A percentile compares a stretch with the other conserved stretches of the same genome.
Conservation (phyloP, 2,797 vertebrate genomes). For the Ciconia nigra region DNA sequence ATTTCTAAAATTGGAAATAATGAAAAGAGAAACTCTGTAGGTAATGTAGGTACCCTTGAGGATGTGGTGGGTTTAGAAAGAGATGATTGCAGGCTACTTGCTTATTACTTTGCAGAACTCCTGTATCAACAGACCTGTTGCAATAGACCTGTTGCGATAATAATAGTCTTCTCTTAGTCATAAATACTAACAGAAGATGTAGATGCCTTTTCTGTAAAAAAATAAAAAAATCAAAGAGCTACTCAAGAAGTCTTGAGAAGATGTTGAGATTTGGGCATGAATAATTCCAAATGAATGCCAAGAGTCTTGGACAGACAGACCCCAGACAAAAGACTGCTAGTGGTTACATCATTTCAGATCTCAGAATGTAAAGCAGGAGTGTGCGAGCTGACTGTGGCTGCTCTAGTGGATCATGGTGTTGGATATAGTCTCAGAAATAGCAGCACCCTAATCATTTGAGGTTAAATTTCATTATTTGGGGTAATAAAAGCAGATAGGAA, state of each 20-base stretch:
- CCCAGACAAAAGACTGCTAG: neutral
- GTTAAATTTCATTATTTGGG: neutral
- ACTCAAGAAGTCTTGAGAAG: neutral
- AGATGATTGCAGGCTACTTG: neutral
- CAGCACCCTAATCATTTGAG: neutral
- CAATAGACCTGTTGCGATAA: neutral
- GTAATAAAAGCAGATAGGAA: neutral
- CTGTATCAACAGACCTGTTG: neutral
- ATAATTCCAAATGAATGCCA: neutral
- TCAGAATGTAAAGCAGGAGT: neutral
- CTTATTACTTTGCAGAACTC: neutral
- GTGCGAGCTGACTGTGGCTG: neutral
- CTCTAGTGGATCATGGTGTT: neutral
- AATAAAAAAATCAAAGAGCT: neutral
- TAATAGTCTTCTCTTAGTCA: neutral
- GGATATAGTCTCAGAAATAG: neutral
- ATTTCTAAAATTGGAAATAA: neutral
- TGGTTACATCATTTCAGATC: neutral
- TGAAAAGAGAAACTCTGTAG: neutral
- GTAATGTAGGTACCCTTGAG: neutral
- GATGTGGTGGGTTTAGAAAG: neutral
- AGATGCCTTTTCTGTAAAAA: neutral
- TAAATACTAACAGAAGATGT: neutral
- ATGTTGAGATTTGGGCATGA: neutral
- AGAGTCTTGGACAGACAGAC: neutral